phyloP scores from a whole-genome alignment of 2,797 vertebrate genomes.

The Malacoraja senta region DNA sequence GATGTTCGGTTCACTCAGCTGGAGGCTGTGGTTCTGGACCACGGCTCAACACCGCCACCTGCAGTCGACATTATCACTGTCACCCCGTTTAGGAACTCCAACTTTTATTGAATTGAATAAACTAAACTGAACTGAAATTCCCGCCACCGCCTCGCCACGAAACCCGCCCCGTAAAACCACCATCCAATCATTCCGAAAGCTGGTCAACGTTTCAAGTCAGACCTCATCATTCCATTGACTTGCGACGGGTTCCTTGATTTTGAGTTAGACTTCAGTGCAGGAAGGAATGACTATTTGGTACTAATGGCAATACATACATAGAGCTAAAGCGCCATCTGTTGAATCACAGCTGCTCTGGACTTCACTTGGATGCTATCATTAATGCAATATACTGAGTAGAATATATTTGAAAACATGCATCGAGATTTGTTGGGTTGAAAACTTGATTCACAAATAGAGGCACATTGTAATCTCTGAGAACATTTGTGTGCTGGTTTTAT shows the following conservation, averaged over 20 bases:
- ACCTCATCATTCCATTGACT: neutral
- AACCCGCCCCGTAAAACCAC: neutral
- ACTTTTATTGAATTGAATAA: too few species aligned
- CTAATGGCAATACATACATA: neutral
- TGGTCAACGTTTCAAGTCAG: neutral
- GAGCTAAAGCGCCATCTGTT: conserved; percentile 19
- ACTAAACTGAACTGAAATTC: too few species aligned
- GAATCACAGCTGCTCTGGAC: neutral
- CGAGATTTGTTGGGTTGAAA: neutral
- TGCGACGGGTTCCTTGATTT: neutral
- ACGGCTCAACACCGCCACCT: neutral
- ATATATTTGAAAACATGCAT: neutral
- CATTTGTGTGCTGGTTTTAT: neutral
- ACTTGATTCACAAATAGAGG: neutral
- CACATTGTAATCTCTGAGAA: neutral
- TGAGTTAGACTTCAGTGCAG: neutral
- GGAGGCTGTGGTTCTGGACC: neutral
- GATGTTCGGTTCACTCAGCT: neutral
- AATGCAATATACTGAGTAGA: neutral
- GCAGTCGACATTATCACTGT: neutral
- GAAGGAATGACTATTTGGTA: neutral
- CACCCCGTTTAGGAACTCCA: neutral
- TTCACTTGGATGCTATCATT: neutral
- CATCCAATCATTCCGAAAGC: neutral
- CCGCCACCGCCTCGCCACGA: accelerated